Percentiles rank a stretch among this genome's conserved stretches.
These are phyloP conservation scores for Laticauda laticaudata DNA, from an alignment of 2,113 vertebrate genomes.

Conservation along the genomic window DNA sequence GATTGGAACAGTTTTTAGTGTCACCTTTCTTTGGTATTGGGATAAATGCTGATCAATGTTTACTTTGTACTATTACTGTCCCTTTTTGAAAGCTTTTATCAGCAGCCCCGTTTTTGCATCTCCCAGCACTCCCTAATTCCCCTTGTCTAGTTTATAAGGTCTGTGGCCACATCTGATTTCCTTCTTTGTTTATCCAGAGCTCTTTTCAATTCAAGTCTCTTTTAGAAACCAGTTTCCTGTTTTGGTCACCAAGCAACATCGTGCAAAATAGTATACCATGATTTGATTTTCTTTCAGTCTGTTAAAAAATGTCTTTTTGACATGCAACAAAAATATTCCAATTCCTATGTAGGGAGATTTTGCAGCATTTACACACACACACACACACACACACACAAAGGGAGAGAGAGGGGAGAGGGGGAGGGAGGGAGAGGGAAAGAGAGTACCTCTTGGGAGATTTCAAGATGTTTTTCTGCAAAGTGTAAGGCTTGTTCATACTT, in stretches of 20 bases:
- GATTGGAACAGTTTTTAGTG: too few species aligned
- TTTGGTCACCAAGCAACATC: not conserved
- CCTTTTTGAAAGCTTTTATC: not conserved
- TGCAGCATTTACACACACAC: not conserved
- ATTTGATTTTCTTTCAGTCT: not conserved
- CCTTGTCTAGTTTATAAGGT: not conserved
- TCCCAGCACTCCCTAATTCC: not conserved
- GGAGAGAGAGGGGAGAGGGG: too few species aligned
- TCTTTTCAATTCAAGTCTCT: not conserved
- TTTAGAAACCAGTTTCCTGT: not conserved
- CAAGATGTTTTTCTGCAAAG: slow-evolving; percentile 88
- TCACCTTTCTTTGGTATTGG: too few species aligned
- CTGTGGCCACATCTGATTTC: not conserved
- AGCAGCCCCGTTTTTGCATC: not conserved
- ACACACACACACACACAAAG: not conserved
- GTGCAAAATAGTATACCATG: not conserved
- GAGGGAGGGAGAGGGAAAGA: too few species aligned
- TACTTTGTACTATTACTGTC: too few species aligned
- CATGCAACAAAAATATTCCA: not conserved
- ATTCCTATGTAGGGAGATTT: not conserved
- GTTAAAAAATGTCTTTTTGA: not conserved
- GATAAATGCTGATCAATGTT: too few species aligned
- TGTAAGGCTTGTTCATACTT: slow-evolving; percentile 88
- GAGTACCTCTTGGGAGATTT: slow-evolving; percentile 90
- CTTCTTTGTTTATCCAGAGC: not conserved